These are phyloP conservation scores for Ryuthela nishihirai DNA, from an alignment of 2,888 invertebrate genomes.

Conservation along the genomic window DNA sequence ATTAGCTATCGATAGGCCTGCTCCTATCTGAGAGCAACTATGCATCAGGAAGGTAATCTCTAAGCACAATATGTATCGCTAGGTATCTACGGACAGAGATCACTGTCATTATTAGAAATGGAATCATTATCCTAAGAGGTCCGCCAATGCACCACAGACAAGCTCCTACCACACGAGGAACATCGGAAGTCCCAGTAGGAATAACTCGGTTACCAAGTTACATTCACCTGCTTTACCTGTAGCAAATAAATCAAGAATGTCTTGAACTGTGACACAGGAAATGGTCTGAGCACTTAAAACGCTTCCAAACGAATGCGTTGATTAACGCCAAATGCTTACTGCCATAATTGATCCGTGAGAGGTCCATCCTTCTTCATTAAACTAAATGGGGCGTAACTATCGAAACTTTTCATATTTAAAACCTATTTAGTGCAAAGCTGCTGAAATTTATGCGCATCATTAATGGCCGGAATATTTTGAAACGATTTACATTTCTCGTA, in stretches of 20 bases:
- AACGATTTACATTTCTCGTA: too few species aligned
- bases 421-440: conserved; percentile 31
- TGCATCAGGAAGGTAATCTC: too few species aligned
- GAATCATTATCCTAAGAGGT: too few species aligned
- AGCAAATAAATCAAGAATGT: conserved; percentile 30
- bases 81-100: too few species aligned
- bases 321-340: conserved; percentile 39
- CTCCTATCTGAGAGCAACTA: too few species aligned
- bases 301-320: conserved; percentile 27
- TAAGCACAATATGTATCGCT: too few species aligned
- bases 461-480: conserved; percentile 16
- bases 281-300: conserved; percentile 33
- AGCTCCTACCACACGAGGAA: too few species aligned
- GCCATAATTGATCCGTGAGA: conserved; percentile 37
- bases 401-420: conserved; percentile 38
- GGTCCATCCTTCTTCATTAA: conserved; percentile 39
- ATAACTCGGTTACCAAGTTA: conserved; percentile 24
- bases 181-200: conserved; percentile 10
- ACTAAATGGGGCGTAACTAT: conserved; percentile 36
- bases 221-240: conserved; percentile 28
- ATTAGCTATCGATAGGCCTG: too few species aligned
- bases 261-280: conserved; percentile 19
- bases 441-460: conserved; percentile 32
- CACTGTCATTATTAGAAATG: too few species aligned
- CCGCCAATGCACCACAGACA: too few species aligned